phyloP scores from a whole-genome alignment of 2,888 invertebrate genomes.

The Troglohyphantes excavatus region DNA sequence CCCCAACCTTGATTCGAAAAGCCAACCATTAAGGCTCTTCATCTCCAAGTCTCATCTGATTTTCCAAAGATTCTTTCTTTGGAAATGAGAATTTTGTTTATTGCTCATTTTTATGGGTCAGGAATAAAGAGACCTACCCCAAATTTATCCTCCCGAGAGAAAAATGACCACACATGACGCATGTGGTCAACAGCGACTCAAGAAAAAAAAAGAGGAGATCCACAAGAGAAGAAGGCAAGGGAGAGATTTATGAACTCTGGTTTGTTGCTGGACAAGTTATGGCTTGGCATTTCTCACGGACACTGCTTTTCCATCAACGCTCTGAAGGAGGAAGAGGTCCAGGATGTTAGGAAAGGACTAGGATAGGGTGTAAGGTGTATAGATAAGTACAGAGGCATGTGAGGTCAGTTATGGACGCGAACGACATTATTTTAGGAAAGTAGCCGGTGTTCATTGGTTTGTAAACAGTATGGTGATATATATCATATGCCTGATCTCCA shows the following conservation, averaged over 20 bases:
- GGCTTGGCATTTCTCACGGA: not conserved
- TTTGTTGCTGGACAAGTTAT: not conserved
- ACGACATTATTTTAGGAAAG: no score
- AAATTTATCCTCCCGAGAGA: not conserved
- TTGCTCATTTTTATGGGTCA: slow-evolving; percentile 11
- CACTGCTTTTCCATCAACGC: not conserved
- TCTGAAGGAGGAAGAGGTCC: not conserved
- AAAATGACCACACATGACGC: not conserved
- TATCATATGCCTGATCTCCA: no score
- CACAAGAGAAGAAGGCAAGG: slow-evolving; percentile 1
- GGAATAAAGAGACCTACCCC: not conserved
- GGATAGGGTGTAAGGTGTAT: no score
- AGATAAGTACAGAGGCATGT: no score
- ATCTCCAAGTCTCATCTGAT: not conserved
- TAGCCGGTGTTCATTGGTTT: no score
- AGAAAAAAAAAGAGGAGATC: not conserved
- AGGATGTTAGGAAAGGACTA: no score
- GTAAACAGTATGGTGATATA: no score
- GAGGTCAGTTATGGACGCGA: no score
- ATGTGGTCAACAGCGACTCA: not conserved
- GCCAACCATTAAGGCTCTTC: not conserved
- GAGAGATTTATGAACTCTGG: slow-evolving; percentile 5
- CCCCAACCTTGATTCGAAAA: no score
- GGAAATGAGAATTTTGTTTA: not conserved
- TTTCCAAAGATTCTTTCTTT: not conserved